Percentiles rank a stretch among this genome's conserved stretches.
Conservation (phyloP, 2,113 vertebrate species). For the Corapipo altera region DNA sequence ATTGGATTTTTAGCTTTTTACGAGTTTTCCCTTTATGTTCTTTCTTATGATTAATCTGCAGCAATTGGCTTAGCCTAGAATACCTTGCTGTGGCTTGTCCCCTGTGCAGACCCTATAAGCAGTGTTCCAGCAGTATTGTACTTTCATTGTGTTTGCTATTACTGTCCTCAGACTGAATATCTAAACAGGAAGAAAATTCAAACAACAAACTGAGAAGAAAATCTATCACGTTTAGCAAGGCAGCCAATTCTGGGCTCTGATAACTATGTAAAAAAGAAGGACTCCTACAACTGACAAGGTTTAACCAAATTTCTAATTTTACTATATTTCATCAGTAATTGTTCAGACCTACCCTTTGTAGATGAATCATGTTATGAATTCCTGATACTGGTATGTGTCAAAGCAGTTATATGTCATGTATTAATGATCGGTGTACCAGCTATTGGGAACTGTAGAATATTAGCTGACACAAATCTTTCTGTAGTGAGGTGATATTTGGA, state of each 20-base stretch:
- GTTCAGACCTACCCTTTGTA: neutral
- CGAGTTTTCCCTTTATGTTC: neutral
- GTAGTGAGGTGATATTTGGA: neutral
- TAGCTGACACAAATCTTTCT: neutral
- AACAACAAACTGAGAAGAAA: neutral
- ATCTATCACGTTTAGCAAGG: neutral
- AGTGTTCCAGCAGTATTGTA: neutral
- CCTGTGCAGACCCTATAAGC: neutral
- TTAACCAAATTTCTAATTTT: neutral
- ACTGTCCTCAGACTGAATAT: neutral
- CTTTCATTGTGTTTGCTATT: neutral
- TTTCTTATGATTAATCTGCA: slow-evolving; percentile 1
- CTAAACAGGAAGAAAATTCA: neutral
- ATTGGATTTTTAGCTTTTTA: slow-evolving; percentile 28
- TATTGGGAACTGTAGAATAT: neutral
- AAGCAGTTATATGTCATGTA: neutral
- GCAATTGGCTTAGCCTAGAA: neutral
- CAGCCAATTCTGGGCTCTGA: neutral
- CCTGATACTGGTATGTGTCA: neutral
- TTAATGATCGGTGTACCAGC: neutral
- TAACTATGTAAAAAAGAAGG: neutral
- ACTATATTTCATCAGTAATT: neutral
- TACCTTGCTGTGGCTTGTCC: neutral
- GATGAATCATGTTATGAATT: neutral
- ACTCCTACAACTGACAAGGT: neutral